These are phyloP conservation scores for Oxycera nigricornis DNA, from an alignment of 2,888 invertebrate genomes.

Conservation along the genomic window DNA sequence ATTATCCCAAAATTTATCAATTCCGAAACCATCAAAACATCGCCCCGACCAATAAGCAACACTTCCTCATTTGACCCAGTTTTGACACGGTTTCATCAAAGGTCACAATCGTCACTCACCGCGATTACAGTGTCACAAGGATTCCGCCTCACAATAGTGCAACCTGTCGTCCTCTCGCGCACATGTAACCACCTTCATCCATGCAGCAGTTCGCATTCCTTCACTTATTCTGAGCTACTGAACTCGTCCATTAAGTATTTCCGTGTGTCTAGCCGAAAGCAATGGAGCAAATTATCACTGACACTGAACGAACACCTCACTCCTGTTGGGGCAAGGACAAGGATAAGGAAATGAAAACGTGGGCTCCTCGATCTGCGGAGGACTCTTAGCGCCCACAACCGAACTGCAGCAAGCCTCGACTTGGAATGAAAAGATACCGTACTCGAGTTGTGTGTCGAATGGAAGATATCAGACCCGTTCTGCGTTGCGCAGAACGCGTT, in stretches of 20 bases:
- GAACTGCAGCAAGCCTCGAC: slow-evolving; percentile 31
- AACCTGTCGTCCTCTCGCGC: neutral
- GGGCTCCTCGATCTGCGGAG: slow-evolving; percentile 3
- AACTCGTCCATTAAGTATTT: neutral
- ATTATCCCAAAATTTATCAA: too few species aligned
- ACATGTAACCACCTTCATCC: neutral
- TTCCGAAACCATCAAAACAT: too few species aligned
- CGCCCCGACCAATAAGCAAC: neutral
- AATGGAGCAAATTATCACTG: neutral
- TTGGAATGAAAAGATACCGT: slow-evolving; percentile 29
- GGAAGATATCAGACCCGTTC: slow-evolving; percentile 19
- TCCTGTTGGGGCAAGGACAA: slow-evolving; percentile 3
- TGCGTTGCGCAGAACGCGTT: slow-evolving; percentile 9
- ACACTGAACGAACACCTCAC: neutral
- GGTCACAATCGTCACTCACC: neutral
- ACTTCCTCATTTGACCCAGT: slow-evolving; percentile 9
- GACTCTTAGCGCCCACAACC: slow-evolving; percentile 12
- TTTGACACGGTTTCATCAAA: neutral
- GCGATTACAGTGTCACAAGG: neutral
- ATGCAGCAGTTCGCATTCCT: neutral
- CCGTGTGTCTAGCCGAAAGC: neutral
- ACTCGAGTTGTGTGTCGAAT: neutral
- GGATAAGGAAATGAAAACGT: slow-evolving; percentile 13
- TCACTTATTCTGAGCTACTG: neutral
- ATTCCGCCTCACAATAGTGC: neutral